Conservation (phyloP, 2,888 invertebrate species). For the Branchellion lobata region DNA sequence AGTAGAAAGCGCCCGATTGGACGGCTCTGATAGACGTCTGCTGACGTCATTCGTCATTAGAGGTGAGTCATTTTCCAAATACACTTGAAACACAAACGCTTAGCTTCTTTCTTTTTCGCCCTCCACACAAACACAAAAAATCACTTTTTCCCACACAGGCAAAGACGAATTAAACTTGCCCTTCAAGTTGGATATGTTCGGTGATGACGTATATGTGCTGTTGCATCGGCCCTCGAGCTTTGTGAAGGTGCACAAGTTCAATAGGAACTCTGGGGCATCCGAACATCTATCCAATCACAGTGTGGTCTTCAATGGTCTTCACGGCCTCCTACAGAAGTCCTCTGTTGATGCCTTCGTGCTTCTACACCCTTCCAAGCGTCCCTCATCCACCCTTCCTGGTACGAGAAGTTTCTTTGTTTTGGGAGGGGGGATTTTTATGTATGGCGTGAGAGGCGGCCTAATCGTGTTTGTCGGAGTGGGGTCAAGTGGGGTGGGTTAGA, state of each 20-base stretch:
- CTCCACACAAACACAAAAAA: no score
- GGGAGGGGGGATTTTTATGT: no score
- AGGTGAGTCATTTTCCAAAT: constrained; percentile 3
- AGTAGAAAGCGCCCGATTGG: constrained; percentile 48
- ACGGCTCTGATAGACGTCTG: constrained; percentile 41
- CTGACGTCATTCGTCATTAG: constrained; percentile 44
- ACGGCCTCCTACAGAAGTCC: constrained; percentile 71
- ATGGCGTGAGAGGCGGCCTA: no score
- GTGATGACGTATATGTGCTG: constrained; percentile 72
- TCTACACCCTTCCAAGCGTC: not conserved
- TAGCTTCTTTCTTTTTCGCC: no score
- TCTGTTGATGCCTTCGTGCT: constrained; percentile 58
- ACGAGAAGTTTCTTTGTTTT: no score
- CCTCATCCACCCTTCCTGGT: not conserved
- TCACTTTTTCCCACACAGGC: constrained; percentile 62
- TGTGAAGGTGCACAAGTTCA: constrained; percentile 60
- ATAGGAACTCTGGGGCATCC: not conserved
- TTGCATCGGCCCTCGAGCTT: constrained; percentile 70
- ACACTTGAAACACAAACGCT: not conserved
- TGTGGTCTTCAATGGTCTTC: constrained; percentile 62
- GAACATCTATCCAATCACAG: no score
- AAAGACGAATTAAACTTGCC: constrained; percentile 64
- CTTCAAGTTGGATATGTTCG: constrained; percentile 74
- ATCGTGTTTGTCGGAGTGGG: no score
- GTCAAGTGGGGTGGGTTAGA: no score